These are phyloP conservation scores for Macroglossus sobrinus DNA, from an alignment of 2,113 vertebrate genomes.

Conservation along the genomic window DNA sequence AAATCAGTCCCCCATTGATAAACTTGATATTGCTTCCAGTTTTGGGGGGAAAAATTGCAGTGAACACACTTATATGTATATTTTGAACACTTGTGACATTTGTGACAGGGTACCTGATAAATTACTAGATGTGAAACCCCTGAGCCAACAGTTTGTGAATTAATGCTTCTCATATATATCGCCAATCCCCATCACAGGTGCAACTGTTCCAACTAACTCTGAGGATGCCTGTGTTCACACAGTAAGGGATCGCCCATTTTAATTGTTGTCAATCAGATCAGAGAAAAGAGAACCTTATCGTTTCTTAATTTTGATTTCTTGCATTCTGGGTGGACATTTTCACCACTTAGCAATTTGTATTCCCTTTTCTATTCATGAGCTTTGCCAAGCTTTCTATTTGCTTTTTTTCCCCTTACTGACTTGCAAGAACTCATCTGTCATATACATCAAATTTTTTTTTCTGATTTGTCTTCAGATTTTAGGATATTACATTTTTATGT, in stretches of 20 bases:
- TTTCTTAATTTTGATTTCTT: not conserved
- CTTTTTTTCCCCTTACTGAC: not conserved
- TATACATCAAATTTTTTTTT: not conserved
- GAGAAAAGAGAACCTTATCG: not conserved
- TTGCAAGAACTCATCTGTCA: not conserved
- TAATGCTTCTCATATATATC: not conserved
- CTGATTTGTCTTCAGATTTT: not conserved
- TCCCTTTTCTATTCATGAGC: not conserved
- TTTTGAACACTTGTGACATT: not conserved
- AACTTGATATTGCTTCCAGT: not conserved
- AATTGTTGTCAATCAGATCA: not conserved
- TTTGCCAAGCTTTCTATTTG: not conserved
- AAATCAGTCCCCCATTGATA: no score
- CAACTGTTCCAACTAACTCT: not conserved
- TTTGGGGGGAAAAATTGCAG: slow-evolving; percentile 13
- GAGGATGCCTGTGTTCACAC: not conserved
- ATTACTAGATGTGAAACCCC: not conserved
- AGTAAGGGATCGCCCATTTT: no score
- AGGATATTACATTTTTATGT: not conserved
- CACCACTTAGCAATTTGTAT: not conserved
- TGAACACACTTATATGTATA: not conserved
- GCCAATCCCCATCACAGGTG: not conserved
- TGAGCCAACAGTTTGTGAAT: not conserved
- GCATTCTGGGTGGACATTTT: not conserved
- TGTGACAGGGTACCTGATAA: not conserved